A percentile compares a stretch with the other conserved stretches of the same genome.
Evolutionary conservation across 2,113 vertebrate species (phyloP).

Genomic region (Artemisiospiza belli): DNA sequence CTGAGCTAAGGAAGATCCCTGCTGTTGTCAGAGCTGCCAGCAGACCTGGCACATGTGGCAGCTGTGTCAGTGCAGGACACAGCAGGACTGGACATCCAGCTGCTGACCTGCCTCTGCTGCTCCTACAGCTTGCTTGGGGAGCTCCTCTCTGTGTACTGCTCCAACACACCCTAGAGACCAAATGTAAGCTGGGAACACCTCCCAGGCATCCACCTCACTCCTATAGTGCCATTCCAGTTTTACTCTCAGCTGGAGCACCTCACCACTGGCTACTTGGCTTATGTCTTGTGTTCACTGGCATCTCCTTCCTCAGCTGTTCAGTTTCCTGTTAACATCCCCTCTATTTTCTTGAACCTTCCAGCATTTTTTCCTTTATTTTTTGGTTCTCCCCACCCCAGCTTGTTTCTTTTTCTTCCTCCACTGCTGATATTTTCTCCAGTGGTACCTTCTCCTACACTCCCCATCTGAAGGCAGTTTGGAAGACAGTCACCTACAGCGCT

Average conservation of each 20-base stretch:
- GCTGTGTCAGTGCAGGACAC: not conserved
- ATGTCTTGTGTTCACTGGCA: not conserved
- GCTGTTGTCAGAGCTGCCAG: accelerated
- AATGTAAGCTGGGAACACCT: not conserved
- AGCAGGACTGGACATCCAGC: not conserved
- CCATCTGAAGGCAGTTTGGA: not conserved
- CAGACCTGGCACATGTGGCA: accelerated
- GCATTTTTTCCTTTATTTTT: not conserved
- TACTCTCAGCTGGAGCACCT: not conserved
- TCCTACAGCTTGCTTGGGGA: not conserved
- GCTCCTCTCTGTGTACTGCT: not conserved
- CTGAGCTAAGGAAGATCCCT: not conserved
- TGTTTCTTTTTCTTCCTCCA: not conserved
- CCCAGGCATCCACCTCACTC: not conserved
- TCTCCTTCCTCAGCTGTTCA: not conserved
- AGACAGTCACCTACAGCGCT: not conserved
- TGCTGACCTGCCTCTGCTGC: not conserved
- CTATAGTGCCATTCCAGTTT: not conserved
- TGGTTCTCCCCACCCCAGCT: not conserved
- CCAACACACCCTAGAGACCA: not conserved
- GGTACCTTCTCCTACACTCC: not conserved
- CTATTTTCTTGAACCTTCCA: not conserved
- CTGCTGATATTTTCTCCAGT: not conserved
- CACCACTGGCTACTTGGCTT: not conserved
- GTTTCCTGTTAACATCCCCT: not conserved